phyloP scores from a whole-genome alignment of 2,113 vertebrate genomes.

The Origma solitaria region DNA sequence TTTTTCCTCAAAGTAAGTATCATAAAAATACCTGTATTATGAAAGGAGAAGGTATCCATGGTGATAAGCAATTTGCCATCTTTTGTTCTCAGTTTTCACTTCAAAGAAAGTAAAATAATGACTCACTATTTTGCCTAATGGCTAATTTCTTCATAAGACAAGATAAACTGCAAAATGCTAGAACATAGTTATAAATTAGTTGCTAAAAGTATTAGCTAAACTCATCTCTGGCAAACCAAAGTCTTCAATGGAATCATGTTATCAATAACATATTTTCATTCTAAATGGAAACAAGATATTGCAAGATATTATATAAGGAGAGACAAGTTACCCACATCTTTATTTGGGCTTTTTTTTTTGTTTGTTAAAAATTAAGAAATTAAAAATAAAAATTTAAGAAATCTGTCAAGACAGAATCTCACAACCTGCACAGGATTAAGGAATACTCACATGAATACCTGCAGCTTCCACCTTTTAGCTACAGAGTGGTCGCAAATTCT shows the following conservation, averaged over 20 bases:
- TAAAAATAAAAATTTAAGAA: neutral
- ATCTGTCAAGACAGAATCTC: neutral
- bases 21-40: neutral
- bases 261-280: neutral
- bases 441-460: neutral
- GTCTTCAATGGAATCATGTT: neutral
- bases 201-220: neutral
- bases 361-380: neutral
- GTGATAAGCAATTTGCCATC: neutral
- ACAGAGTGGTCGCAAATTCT: neutral
- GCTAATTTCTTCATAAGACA: neutral
- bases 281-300: neutral
- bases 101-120: neutral
- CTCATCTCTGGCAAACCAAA: neutral
- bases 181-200: neutral
- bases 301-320: neutral
- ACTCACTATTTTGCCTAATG: neutral
- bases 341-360: neutral
- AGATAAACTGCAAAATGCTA: neutral
- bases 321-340: neutral
- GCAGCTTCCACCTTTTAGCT: neutral
- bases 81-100: neutral
- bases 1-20: neutral
- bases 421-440: neutral
- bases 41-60: constrained; percentile 1